phyloP scores from a whole-genome alignment of 2,113 vertebrate genomes.

The Xyrauchen texanus region DNA sequence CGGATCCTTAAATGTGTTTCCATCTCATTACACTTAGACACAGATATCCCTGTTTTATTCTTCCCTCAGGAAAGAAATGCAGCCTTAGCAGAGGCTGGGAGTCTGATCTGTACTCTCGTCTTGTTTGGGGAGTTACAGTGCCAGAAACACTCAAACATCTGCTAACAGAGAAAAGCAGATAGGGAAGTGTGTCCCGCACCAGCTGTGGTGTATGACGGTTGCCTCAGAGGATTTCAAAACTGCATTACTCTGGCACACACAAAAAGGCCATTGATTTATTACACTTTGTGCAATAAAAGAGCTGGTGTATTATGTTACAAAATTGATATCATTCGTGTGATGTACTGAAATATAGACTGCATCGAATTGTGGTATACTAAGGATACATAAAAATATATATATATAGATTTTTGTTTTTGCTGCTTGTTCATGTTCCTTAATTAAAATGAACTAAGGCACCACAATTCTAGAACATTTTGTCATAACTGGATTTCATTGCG shows the following conservation, averaged over 20 bases:
- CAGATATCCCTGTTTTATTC: conserved; percentile 37
- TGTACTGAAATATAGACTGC: neutral
- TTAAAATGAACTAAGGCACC: too few species aligned
- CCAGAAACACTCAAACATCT: conserved; percentile 41
- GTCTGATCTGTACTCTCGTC: conserved; percentile 10
- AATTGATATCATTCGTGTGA: neutral
- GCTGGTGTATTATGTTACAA: conserved; percentile 25
- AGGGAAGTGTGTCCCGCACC: conserved; percentile 21
- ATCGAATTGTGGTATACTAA: neutral
- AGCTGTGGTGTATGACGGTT: conserved; percentile 32
- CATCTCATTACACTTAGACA: conserved; percentile 57
- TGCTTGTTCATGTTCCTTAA: too few species aligned
- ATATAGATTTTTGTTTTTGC: too few species aligned
- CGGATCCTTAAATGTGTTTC: conserved; percentile 49
- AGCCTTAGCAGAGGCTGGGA: conserved; percentile 30
- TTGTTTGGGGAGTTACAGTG: conserved; percentile 27
- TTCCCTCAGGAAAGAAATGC: conserved; percentile 26
- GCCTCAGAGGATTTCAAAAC: conserved; percentile 18
- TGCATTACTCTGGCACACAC: conserved; percentile 26
- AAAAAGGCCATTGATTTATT: conserved; percentile 44
- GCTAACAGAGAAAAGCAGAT: conserved; percentile 36
- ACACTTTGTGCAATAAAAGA: conserved; percentile 22
- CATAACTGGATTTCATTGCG: too few species aligned
- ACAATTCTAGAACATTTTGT: too few species aligned
- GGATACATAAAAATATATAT: neutral